Conservation (phyloP, 2,797 vertebrate species). For the Pempheris klunzingeri region DNA sequence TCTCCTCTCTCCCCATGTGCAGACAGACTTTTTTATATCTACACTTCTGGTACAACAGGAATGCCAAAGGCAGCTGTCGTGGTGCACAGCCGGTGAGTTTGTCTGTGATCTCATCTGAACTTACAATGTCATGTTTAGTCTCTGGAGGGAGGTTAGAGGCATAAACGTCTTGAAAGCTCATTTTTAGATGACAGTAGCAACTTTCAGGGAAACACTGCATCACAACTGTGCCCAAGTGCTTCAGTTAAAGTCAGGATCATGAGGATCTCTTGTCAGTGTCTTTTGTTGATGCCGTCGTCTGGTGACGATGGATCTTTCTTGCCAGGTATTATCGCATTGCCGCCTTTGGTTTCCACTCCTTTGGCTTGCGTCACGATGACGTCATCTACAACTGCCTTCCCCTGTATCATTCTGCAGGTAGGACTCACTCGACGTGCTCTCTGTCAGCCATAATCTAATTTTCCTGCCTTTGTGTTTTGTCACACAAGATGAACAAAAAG, state of each 20-base stretch:
- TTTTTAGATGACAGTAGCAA: no score
- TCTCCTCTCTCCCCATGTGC: constrained; percentile 13
- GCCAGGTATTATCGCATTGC: constrained; percentile 91
- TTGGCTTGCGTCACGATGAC: constrained; percentile 81
- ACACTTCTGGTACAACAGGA: constrained; percentile 92
- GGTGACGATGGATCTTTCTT: neutral
- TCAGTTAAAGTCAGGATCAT: neutral
- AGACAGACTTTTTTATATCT: constrained; percentile 92
- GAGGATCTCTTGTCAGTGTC: neutral
- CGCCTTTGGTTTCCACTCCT: constrained; percentile 88
- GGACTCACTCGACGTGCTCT: neutral
- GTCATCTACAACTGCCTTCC: constrained; percentile 90
- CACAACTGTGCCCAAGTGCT: neutral
- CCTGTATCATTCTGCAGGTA: constrained; percentile 92
- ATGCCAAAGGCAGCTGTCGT: constrained; percentile 92
- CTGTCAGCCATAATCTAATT: neutral
- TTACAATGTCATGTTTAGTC: neutral
- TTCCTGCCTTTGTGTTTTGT: neutral
- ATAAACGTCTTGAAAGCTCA: no score
- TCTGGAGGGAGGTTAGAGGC: neutral
- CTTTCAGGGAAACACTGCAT: neutral
- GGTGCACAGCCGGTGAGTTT: constrained; percentile 89
- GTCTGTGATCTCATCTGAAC: neutral
- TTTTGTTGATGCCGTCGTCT: neutral
- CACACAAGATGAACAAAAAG: no score